Evolutionary conservation across 1,140 invertebrate species (phyloP).

Genomic region (Cyrtorhinus lividipennis): DNA sequence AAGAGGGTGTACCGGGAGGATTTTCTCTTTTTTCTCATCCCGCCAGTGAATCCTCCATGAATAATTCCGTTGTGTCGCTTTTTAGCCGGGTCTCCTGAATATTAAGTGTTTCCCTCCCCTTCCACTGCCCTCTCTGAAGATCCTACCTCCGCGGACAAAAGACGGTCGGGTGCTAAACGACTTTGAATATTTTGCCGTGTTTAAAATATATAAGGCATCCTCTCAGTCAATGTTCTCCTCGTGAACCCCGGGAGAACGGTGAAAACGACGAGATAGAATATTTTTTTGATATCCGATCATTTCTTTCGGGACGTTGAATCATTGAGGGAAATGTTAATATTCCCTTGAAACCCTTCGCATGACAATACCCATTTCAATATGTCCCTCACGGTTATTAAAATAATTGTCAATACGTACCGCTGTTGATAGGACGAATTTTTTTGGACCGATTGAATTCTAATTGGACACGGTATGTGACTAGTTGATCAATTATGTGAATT

Average conservation of each 20-base stretch:
- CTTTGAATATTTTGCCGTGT: neutral
- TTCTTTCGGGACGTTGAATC: neutral
- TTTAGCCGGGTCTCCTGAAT: conserved; percentile 4
- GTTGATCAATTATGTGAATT: too few species aligned
- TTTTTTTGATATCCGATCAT: neutral
- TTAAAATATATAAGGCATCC: neutral
- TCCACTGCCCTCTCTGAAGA: neutral
- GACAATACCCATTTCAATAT: too few species aligned
- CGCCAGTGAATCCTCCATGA: neutral
- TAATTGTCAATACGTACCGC: too few species aligned
- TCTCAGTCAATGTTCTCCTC: too few species aligned
- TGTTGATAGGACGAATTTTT: too few species aligned
- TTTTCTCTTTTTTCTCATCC: neutral
- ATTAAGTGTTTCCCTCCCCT: neutral
- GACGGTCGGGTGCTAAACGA: neutral
- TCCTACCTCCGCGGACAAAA: neutral
- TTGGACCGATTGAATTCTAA: too few species aligned
- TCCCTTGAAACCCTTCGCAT: too few species aligned
- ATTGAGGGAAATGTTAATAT: too few species aligned
- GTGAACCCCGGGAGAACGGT: neutral
- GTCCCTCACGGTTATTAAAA: too few species aligned
- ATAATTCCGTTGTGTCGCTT: conserved; percentile 7
- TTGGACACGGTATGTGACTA: too few species aligned
- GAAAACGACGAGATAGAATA: neutral
- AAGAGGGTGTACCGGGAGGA: neutral